Evolutionary conservation across 2,888 invertebrate genomes (phyloP).

Genomic region (Nyleta sp.): DNA sequence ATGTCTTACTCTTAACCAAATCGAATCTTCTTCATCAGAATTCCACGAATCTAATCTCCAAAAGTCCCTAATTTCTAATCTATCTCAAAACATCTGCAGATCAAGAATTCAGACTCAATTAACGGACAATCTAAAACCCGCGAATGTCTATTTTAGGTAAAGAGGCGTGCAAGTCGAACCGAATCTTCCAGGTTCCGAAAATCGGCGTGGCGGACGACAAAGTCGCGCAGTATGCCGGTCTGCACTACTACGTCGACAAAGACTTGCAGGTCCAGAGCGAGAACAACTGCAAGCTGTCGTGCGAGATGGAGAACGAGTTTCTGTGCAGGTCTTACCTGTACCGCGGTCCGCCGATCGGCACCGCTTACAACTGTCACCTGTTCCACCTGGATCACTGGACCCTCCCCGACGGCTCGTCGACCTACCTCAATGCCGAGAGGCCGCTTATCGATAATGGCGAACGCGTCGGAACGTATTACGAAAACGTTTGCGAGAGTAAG

Average conservation of each 20-base stretch:
- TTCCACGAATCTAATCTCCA: too few species aligned
- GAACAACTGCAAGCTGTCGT: slow-evolving; percentile 94
- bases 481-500: slow-evolving; percentile 95
- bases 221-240: slow-evolving; percentile 94
- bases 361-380: slow-evolving; percentile 94
- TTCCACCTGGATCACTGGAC: slow-evolving; percentile 97
- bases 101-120: slow-evolving; percentile 85
- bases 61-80: too few species aligned
- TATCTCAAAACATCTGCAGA: background rate
- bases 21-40: too few species aligned
- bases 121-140: slow-evolving; percentile 38
- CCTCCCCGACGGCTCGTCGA: slow-evolving; percentile 95
- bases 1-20: slow-evolving; percentile 83
- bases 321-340: slow-evolving; percentile 93
- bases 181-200: slow-evolving; percentile 91
- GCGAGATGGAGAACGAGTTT: slow-evolving; percentile 96
- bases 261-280: slow-evolving; percentile 95
- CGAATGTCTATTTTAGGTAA: slow-evolving; percentile 81
- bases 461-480: slow-evolving; percentile 94
- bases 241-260: slow-evolving; percentile 97
- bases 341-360: slow-evolving; percentile 86
- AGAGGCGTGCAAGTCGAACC: slow-evolving; percentile 93
- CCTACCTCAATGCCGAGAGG: slow-evolving; percentile 94
- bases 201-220: slow-evolving; percentile 96
- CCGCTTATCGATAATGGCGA: slow-evolving; percentile 96